Base-by-base conservation (phyloP, 2,113 vertebrate genomes). In the Corydoras maculifer region DNA sequence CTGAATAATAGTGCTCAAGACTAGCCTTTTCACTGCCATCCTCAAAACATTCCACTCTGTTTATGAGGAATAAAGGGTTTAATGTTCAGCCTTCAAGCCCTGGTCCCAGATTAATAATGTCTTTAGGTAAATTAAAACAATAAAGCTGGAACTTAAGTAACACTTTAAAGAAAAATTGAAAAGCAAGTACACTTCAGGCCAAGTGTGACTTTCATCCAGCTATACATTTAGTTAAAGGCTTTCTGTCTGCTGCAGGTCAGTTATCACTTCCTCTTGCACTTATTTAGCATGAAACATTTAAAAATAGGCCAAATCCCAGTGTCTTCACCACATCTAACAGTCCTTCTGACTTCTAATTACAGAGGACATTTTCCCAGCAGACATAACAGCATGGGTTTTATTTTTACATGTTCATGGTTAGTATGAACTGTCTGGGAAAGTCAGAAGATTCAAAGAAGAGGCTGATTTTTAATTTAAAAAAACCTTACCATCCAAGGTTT, bases 291-390 rank as follows among this genome's bases (percentile, higher is more conserved):
- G 55, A 64, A 71, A 57, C 18, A 50, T 4, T 53, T 53, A 57
- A 58, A 57, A 64, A 18, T 53, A 48, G 10, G n/a, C 53, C 29
- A 49, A 58, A 64, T 61, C 70, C 61, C 25, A 5, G 31, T 15
- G 54, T 65, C 55, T n/a, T 35, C 12, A 29, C 74, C 74, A 75
- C 74, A 71, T 70, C 68, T 70, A 30, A 70, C 50, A 35, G 62
- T 9, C 12, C 49, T 58, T 68, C 62, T 75, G 67, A 75, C 61
- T 75, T 70, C 62, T 71, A 75, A 75, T 66, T 70, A 75, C 66
- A 66, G n/a, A 29, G n/a, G 70, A 32, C 57, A 48, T 68, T 53
- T 70, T 62, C 63, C 48, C 58, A 53, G 49, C 31, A 75, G 68
- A 70, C 74, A 60, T 61, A 25, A 66, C 70, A 48, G 18, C 70